phyloP scores from a whole-genome alignment of 2,797 vertebrate genomes.

The Sebastes taczanowskii region DNA sequence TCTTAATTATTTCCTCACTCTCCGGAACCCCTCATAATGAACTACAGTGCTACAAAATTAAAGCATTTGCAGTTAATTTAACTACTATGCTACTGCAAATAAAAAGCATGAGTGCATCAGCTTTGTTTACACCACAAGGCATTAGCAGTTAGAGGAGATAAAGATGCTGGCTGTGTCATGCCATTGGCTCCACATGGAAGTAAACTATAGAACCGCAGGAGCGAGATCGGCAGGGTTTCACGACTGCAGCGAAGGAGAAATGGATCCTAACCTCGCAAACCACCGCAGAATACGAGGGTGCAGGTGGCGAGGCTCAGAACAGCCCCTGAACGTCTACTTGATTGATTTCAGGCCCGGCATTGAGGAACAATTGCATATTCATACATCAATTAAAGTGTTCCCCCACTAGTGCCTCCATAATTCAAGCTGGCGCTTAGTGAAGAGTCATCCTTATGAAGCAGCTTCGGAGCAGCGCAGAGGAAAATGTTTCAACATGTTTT shows the following conservation, averaged over 20 bases:
- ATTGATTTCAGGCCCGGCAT: conserved; percentile 75
- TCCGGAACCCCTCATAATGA: conserved; percentile 25
- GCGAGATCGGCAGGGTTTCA: background rate
- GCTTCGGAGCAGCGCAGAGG: conserved; percentile 46
- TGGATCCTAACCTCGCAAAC: conserved; percentile 36
- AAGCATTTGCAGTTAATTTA: conserved; percentile 26
- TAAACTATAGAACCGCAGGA: conserved; percentile 18
- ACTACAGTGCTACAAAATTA: conserved; percentile 14
- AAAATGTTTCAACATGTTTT: conserved; percentile 78
- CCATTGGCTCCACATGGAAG: conserved; percentile 2
- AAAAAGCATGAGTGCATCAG: conserved; percentile 2
- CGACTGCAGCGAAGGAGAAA: conserved; percentile 27
- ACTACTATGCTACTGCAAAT: conserved; percentile 23
- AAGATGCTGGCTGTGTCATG: conserved; percentile 26
- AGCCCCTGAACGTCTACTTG: conserved; percentile 60
- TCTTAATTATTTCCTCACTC: conserved; percentile 26
- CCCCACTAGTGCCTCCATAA: conserved; percentile 57
- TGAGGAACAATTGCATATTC: conserved; percentile 75
- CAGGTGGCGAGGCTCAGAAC: conserved; percentile 63
- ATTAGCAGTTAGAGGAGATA: conserved; percentile 16
- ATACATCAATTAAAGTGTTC: conserved; percentile 75
- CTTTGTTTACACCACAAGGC: conserved; percentile 13
- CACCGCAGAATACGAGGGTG: conserved; percentile 30
- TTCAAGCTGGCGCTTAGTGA: conserved; percentile 60
- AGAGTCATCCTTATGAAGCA: conserved; percentile 58